Percentiles rank a stretch among this genome's conserved stretches.
phyloP scores from a whole-genome alignment of 2,113 vertebrate species.

The Struthio camelus region DNA sequence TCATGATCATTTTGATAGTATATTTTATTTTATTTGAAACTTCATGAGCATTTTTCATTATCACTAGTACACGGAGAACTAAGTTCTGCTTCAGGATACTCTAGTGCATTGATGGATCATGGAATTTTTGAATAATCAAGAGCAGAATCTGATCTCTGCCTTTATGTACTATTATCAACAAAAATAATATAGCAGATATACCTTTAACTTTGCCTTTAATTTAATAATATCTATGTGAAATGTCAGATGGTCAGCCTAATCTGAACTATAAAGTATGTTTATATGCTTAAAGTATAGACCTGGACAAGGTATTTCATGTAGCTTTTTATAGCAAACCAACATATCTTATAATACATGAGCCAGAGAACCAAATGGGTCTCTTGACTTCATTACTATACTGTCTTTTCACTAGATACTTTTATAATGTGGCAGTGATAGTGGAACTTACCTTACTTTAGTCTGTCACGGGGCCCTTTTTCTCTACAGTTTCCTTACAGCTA shows the following conservation, averaged over 20 bases:
- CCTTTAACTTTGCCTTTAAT: not conserved
- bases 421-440: conserved; percentile 13
- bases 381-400: not conserved
- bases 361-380: not conserved
- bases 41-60: not conserved
- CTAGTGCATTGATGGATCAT: not conserved
- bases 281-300: not conserved
- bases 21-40: not conserved
- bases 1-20: not conserved
- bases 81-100: not conserved
- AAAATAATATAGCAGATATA: not conserved
- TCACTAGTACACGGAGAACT: not conserved
- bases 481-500: conserved; percentile 8
- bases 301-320: conserved; percentile 4
- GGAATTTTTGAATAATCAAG: not conserved
- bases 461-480: not conserved
- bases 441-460: conserved; percentile 15
- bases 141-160: not conserved
- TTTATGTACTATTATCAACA: not conserved
- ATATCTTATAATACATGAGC: not conserved
- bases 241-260: not conserved
- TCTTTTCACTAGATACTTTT: conserved; percentile 45
- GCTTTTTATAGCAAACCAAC: not conserved
- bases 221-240: not conserved
- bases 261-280: not conserved